These are phyloP conservation scores for Xenopus borealis DNA, from an alignment of 2,113 vertebrate genomes.

Conservation along the genomic window DNA sequence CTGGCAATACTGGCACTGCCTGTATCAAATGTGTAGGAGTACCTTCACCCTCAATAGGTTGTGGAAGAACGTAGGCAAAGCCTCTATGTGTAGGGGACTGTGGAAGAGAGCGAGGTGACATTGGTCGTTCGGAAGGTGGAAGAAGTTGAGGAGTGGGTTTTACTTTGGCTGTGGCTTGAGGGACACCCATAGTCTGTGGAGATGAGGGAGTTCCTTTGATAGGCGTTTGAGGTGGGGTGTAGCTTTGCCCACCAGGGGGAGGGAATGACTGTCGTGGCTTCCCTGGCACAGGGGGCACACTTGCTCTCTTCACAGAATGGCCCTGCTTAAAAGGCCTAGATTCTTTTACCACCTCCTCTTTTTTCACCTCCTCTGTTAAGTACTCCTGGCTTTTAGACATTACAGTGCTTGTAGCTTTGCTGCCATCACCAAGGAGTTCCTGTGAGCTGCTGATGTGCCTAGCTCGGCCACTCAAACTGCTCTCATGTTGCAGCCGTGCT, in stretches of 20 bases:
- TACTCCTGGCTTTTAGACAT: constrained; percentile 71
- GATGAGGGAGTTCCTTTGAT: constrained; percentile 79
- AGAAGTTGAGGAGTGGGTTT: constrained; percentile 77
- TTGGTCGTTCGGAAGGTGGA: constrained; percentile 72
- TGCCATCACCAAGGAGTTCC: constrained; percentile 64
- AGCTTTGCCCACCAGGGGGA: constrained; percentile 63
- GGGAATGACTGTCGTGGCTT: constrained; percentile 82
- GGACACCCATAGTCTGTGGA: constrained; percentile 64
- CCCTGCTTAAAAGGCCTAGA: constrained; percentile 76
- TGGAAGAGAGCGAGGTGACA: constrained; percentile 76
- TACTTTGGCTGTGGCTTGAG: constrained; percentile 77
- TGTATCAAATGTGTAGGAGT: constrained; percentile 18
- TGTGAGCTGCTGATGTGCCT: constrained; percentile 69
- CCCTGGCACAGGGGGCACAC: constrained; percentile 77
- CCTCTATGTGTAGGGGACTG: constrained; percentile 84
- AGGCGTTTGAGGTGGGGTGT: constrained; percentile 87
- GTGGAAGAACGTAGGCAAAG: constrained; percentile 70
- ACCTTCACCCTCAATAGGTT: constrained; percentile 61
- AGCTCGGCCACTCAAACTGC: constrained; percentile 63
- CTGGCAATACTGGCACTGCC: constrained; percentile 54
- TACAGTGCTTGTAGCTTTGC: constrained; percentile 3
- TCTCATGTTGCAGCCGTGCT: constrained; percentile 67
- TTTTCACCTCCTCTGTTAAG: constrained; percentile 56
- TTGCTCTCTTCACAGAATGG: constrained; percentile 75
- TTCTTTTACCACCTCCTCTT: constrained; percentile 61